Conservation (phyloP, 2,888 invertebrate species). For the Scrobipalpa costella region DNA sequence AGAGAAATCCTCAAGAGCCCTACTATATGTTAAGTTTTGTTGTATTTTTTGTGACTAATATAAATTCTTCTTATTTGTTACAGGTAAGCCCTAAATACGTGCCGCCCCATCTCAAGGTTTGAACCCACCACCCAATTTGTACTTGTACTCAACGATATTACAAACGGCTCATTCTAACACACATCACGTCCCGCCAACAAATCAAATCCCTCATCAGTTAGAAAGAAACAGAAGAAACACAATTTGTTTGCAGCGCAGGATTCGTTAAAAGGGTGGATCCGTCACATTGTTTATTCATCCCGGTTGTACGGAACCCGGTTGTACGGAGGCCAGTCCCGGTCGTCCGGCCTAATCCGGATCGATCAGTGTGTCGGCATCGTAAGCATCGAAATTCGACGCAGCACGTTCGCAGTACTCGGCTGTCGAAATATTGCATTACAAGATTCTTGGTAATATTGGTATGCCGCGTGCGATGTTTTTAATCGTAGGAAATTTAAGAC, state of each 20-base stretch:
- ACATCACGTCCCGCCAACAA: slow-evolving; percentile 24
- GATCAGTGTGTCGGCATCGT: slow-evolving; percentile 44
- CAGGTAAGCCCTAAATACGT: slow-evolving; percentile 12
- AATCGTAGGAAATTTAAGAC: slow-evolving; percentile 5
- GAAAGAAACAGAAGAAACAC: slow-evolving; percentile 52
- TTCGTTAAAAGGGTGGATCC: slow-evolving; percentile 77
- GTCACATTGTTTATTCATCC: slow-evolving; percentile 79
- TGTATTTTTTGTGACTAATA: too few relatives aligned
- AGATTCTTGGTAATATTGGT: slow-evolving; percentile 13
- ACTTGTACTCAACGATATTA: not conserved
- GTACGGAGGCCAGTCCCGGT: not conserved
- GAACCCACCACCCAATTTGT: slow-evolving; percentile 11
- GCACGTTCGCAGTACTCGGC: slow-evolving; percentile 15
- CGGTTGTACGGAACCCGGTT: slow-evolving; percentile 36
- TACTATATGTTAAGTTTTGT: too few relatives aligned
- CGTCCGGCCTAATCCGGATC: slow-evolving; percentile 63
- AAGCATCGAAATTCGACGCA: slow-evolving; percentile 13
- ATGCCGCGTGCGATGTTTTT: not conserved
- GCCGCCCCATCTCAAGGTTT: not conserved
- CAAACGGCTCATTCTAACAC: slow-evolving; percentile 7
- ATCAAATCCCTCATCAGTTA: slow-evolving; percentile 27
- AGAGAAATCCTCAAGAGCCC: too few relatives aligned
- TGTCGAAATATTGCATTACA: slow-evolving; percentile 19
- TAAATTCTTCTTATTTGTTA: not conserved
- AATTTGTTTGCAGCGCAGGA: slow-evolving; percentile 60